Evolutionary conservation across 2,888 invertebrate genomes (phyloP), one percentile per base, ranked within the genome.

Genomic region (Orthosia gothica): DNA sequence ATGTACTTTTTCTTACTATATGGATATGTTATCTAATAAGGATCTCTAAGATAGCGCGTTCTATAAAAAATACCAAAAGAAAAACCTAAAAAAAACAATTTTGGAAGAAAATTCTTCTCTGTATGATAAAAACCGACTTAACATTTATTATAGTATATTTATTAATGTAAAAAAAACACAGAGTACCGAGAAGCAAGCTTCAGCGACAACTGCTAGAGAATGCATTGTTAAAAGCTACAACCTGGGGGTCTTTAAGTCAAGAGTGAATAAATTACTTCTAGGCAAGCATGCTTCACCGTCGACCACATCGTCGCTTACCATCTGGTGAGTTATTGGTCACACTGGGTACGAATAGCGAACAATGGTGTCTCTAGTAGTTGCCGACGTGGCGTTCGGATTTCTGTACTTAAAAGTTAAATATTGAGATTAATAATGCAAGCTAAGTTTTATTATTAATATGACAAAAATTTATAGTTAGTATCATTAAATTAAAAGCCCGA

Each of bases 31-130:
- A 64, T 47, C 52, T 52, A 16, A 16, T 67, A 68, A 68, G 67
- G 79, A 83, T 80, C 79, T 80, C 79, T 40, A 23, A n/a, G 45
- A 32, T 18, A 82, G 45, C 12, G 65, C 58, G 40, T 66, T 77
- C 62, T 66, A 66, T 58, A 52, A 49, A 69, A 72, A 75, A 67
- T 57, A 64, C 49, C 65, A 77, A 77, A 68, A 69, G 62, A 65
- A 76, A 57, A 52, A 16, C 0, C 0, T 1, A 13, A 64, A 65
- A 79, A 80, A 64, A 65, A 81, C 49, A 45, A 9, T 1, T 40
- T 40, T 9, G 7, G 45, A 5, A 32, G 49, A 13, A 32, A 26
- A 3, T 0, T 7, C 23, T 47, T 61, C 0, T 5, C 0, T 20
- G 12, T 54, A 64, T 16, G 7, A 58, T 23, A 62, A 62, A 68